Evolutionary conservation across 2,113 vertebrate species (phyloP).

Genomic region (Panthera uncia): DNA sequence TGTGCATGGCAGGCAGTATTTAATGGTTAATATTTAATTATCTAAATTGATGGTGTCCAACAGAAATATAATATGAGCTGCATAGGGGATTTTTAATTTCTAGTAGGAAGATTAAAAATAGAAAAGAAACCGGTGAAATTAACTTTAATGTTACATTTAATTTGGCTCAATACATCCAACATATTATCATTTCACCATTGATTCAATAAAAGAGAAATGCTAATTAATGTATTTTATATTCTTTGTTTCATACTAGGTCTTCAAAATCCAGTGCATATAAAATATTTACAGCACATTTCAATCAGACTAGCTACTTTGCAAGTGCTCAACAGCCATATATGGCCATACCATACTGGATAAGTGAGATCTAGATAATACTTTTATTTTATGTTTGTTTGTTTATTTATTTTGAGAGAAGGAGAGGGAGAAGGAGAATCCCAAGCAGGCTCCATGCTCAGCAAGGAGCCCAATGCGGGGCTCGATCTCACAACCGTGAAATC

Average conservation of each 20-base stretch:
- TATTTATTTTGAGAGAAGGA: too few relatives aligned
- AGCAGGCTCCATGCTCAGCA: too few relatives aligned
- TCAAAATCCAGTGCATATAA: neutral
- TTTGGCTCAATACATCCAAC: neutral
- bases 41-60: neutral
- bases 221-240: neutral
- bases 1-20: neutral
- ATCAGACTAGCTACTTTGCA: neutral
- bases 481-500: too few relatives aligned
- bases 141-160: neutral
- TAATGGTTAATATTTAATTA: neutral
- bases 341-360: neutral
- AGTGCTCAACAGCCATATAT: neutral
- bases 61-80: neutral
- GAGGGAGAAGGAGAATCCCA: too few relatives aligned
- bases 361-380: neutral
- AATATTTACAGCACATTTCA: neutral
- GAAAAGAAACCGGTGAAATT: neutral
- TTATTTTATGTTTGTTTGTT: too few relatives aligned
- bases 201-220: neutral
- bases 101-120: neutral
- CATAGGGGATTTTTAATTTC: neutral
- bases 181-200: neutral
- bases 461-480: too few relatives aligned
- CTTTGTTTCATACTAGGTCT: neutral